phyloP scores from a whole-genome alignment of 1,140 invertebrate species.

The Drosophila mojavensis region DNA sequence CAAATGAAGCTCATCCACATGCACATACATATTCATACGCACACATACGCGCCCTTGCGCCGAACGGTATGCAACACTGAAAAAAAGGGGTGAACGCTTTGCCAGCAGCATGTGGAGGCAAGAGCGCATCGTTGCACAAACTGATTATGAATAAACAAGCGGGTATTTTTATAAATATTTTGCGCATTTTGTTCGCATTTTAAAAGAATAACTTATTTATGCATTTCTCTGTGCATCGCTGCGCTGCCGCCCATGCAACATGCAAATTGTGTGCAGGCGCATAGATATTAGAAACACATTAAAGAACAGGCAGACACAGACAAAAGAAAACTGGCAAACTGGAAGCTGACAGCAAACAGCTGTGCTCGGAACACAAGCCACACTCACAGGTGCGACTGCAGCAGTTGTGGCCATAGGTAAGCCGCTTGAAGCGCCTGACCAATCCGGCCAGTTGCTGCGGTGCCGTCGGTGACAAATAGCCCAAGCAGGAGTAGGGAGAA shows the following conservation, averaged over 20 bases:
- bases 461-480: slow-evolving; percentile 52
- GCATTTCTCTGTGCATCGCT: slow-evolving; percentile 68
- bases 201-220: slow-evolving; percentile 78
- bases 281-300: slow-evolving; percentile 28
- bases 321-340: not conserved
- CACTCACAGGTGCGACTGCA: slow-evolving; percentile 40
- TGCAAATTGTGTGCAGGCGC: slow-evolving; percentile 22
- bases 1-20: slow-evolving; percentile 58
- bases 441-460: slow-evolving; percentile 10
- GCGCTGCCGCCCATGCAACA: slow-evolving; percentile 32
- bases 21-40: slow-evolving; percentile 34
- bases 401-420: slow-evolving; percentile 65
- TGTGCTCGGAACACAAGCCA: not conserved
- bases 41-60: slow-evolving; percentile 46
- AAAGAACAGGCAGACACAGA: not conserved
- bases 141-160: slow-evolving; percentile 81
- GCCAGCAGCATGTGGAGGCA: slow-evolving; percentile 18
- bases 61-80: slow-evolving; percentile 54
- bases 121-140: slow-evolving; percentile 71
- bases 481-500: not conserved
- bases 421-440: slow-evolving; percentile 53
- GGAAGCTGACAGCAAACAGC: slow-evolving; percentile 13
- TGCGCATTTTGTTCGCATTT: slow-evolving; percentile 30
- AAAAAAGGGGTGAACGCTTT: slow-evolving; percentile 17
- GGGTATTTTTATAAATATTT: slow-evolving; percentile 71